Conservation (phyloP, 2,888 invertebrate species). For the Alcis repandata region DNA sequence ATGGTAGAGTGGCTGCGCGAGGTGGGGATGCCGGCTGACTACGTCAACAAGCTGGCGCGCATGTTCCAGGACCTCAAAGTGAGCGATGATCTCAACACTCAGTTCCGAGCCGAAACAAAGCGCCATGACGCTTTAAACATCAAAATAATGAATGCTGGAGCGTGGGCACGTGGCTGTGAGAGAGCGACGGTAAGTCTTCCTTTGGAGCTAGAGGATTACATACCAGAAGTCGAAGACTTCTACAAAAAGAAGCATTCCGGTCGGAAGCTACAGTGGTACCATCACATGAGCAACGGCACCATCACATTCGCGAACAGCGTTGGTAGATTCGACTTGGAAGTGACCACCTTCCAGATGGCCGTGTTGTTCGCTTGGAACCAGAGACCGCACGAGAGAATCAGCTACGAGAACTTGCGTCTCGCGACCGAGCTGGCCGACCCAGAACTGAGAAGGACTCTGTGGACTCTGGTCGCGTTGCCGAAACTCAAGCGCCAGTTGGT, state of each 20-base stretch:
- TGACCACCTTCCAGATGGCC: constrained; percentile 99
- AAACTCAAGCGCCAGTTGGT: constrained; percentile 97
- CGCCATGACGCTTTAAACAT: constrained; percentile 97
- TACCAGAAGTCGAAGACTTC: constrained; percentile 99
- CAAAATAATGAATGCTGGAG: constrained; percentile 99
- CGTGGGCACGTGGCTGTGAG: constrained; percentile 98
- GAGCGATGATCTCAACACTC: constrained; percentile 97
- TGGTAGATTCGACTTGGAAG: constrained; percentile 98
- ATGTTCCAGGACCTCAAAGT: constrained; percentile 99
- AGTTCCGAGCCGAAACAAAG: constrained; percentile 94
- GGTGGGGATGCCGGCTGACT: constrained; percentile 99
- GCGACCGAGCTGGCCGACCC: constrained; percentile 99
- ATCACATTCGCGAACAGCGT: constrained; percentile 97
- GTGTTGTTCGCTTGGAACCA: constrained; percentile 99
- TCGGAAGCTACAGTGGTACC: constrained; percentile 99
- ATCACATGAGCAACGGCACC: constrained; percentile 99
- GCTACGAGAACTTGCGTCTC: constrained; percentile 98
- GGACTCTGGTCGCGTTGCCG: constrained; percentile 98
- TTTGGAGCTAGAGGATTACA: constrained; percentile 98
- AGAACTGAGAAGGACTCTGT: constrained; percentile 96
- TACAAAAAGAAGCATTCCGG: constrained; percentile 99
- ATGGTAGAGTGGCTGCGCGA: constrained; percentile 99
- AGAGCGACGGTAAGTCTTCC: constrained; percentile 98
- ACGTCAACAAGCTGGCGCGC: constrained; percentile 98
- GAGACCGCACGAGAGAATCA: constrained; percentile 95